Conservation (phyloP, 2,113 vertebrate genomes). For the Scalopus aquaticus region DNA sequence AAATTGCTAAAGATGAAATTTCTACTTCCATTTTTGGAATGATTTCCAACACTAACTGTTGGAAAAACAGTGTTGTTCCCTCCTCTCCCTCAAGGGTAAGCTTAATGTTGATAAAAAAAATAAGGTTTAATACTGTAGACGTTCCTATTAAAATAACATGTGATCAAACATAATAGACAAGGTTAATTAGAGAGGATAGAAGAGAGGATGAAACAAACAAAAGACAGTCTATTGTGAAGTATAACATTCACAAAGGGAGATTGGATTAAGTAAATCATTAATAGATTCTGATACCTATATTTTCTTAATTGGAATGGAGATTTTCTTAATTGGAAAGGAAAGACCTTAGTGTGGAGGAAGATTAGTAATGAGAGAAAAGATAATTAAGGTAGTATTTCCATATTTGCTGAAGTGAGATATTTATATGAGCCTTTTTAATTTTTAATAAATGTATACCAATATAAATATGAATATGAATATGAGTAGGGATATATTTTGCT, state of each 20-base stretch:
- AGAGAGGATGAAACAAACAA: background rate
- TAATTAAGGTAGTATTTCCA: background rate
- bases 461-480: background rate
- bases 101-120: background rate
- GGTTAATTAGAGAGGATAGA: background rate
- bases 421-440: background rate
- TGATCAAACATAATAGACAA: background rate
- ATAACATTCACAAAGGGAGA: background rate
- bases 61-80: background rate
- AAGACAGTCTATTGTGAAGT: constrained; percentile 27
- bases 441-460: background rate
- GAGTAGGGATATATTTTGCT: background rate
- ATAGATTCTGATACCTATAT: background rate
- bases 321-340: constrained; percentile 16
- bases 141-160: constrained; percentile 9
- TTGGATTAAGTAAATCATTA: constrained; percentile 35
- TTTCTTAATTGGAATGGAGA: constrained; percentile 41
- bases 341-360: background rate
- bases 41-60: background rate
- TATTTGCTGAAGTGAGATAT: background rate
- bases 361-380: background rate
- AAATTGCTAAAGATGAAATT: background rate
- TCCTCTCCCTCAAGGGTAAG: background rate
- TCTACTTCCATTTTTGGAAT: constrained; percentile 39
- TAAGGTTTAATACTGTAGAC: background rate